Base-by-base conservation (phyloP, 2,888 invertebrate species). In the Teinopalpus imperialis region DNA sequence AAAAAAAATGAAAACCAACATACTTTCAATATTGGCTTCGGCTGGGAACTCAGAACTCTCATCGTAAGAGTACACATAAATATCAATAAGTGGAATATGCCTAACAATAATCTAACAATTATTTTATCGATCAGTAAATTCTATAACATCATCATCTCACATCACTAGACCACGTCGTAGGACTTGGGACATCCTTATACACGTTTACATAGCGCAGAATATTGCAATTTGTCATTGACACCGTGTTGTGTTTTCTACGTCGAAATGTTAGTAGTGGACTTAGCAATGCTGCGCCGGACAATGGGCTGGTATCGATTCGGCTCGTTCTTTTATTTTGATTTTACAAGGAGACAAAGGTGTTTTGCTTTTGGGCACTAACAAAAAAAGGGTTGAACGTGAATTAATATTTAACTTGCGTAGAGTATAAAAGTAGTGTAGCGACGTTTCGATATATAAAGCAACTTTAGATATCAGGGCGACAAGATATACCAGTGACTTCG, bases 191-290 rank as follows among this genome's bases (percentile, higher is more conserved):
- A 34, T 8, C 8, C 24, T 9, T 18, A 32, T 32, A 30, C n/a
- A 29, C 16, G 10, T 41, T 24, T 12, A 41, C 23, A 8, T 2
- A 31, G 14, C 14, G 18, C 21, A 43, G 20, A 9, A 13, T 32
- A 27, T 26, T 29, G 14, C 14, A 29, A 29, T 27, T 34, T 34
- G 27, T n/a, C n/a, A n/a, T n/a, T n/a, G n/a, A n/a, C n/a, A n/a
- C n/a, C n/a, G 21, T 8, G 23, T 10, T 23, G 42, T 42, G 21
- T 41, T 10, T 10, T 27, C 10, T 6, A 18, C 16, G 7, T 16
- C 16, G 16, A 16, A 23, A 29, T 23, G 8, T 14, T 2, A 35
- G 5, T 20, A 27, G 43, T 29, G 35, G 13, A 43, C 20, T 13
- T n/a, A 32, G 27, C 29, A 16, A 5, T 32, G 32, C 23, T 31